Conservation (phyloP, 2,888 invertebrate genomes). For the Athalia cordata region DNA sequence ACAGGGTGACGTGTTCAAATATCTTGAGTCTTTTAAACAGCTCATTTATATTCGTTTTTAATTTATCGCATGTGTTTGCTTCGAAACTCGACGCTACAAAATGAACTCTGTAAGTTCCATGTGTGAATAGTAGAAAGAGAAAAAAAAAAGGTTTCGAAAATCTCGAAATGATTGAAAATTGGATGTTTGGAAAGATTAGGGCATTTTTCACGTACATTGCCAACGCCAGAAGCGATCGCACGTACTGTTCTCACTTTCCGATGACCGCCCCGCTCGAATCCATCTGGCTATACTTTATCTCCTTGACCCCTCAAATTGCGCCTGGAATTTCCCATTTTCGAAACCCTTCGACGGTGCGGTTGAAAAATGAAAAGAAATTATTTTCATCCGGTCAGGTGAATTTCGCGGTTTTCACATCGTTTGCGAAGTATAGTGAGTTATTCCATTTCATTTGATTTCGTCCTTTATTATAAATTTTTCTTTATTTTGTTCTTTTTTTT, state of each 20-base stretch:
- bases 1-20: too few relatives aligned
- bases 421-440: background rate
- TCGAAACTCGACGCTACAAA: too few relatives aligned
- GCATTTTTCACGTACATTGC: slow-evolving; percentile 4
- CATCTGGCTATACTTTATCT: slow-evolving; percentile 20
- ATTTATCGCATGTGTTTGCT: too few relatives aligned
- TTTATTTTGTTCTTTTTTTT: too few relatives aligned
- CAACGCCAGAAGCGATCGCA: slow-evolving; percentile 22
- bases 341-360: background rate
- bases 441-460: too few relatives aligned
- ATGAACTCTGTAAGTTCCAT: too few relatives aligned
- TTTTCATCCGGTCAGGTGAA: slow-evolving; percentile 15
- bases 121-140: too few relatives aligned
- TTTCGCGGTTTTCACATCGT: slow-evolving; percentile 10
- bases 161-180: too few relatives aligned
- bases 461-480: too few relatives aligned
- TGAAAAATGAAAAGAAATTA: slow-evolving; percentile 17
- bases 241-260: background rate
- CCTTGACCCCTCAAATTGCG: slow-evolving; percentile 11
- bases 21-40: too few relatives aligned
- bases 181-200: background rate
- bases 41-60: too few relatives aligned
- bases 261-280: background rate
- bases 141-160: too few relatives aligned
- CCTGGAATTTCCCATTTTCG: slow-evolving; percentile 15